Conservation (phyloP, 2,888 invertebrate genomes). For the Hypsopygia costalis region DNA sequence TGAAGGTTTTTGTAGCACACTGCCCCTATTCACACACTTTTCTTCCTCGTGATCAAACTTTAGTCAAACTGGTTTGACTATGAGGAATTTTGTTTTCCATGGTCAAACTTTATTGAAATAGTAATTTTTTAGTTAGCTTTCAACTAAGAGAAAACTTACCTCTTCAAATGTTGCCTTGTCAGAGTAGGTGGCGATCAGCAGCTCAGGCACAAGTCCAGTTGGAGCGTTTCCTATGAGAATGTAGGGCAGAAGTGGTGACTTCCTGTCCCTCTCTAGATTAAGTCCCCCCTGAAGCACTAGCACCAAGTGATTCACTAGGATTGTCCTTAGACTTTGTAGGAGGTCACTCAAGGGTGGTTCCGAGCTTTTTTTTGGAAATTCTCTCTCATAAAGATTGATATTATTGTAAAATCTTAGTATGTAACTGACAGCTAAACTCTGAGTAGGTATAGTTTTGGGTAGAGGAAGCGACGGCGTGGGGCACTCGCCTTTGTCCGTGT, state of each 20-base stretch:
- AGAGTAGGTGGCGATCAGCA: constrained; percentile 82
- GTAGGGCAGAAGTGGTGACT: constrained; percentile 85
- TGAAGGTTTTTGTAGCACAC: too few relatives aligned
- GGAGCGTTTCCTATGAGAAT: constrained; percentile 86
- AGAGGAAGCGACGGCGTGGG: constrained; percentile 68
- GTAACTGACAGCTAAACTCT: constrained; percentile 70
- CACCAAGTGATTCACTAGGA: constrained; percentile 80
- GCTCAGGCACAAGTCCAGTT: constrained; percentile 85
- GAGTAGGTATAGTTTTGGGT: constrained; percentile 58
- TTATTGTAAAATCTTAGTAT: constrained; percentile 82
- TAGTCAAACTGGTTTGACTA: too few relatives aligned
- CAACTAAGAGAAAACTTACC: constrained; percentile 46
- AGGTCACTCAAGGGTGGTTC: constrained; percentile 86
- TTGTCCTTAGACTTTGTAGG: constrained; percentile 77
- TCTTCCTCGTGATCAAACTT: too few relatives aligned
- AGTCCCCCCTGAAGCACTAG: constrained; percentile 78
- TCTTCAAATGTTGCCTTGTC: constrained; percentile 81
- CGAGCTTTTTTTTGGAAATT: constrained; percentile 88
- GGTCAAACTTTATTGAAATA: too few relatives aligned
- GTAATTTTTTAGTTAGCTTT: too few relatives aligned
- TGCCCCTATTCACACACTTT: too few relatives aligned
- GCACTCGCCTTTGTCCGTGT: constrained; percentile 60
- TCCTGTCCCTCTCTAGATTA: constrained; percentile 69
- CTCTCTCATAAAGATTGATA: constrained; percentile 86
- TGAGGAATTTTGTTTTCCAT: too few relatives aligned